These are phyloP conservation scores for Peromyscus aztecus DNA, from an alignment of 2,797 vertebrate species.

Conservation along the genomic window DNA sequence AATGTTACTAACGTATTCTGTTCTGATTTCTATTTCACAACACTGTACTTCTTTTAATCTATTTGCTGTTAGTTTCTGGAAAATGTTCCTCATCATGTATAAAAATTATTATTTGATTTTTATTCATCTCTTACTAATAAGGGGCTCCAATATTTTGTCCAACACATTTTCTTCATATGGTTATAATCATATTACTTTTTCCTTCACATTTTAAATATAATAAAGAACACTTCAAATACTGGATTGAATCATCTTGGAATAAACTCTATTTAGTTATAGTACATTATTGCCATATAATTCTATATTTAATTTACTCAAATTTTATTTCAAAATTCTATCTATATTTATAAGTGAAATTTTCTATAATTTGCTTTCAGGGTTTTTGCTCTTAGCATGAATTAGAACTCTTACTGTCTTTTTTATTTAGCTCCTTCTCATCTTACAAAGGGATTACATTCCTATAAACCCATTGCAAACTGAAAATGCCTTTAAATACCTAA, in stretches of 20 bases:
- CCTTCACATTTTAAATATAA: slow-evolving; percentile 46
- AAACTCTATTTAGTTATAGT: slow-evolving; percentile 16
- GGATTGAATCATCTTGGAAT: slow-evolving; percentile 23
- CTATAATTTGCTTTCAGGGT: slow-evolving; percentile 4
- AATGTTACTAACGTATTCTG: not conserved
- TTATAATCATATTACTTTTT: slow-evolving; percentile 46
- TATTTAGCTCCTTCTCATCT: not conserved
- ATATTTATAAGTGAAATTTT: slow-evolving; percentile 34
- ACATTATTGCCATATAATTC: not conserved
- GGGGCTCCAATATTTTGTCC: not conserved
- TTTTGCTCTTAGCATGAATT: slow-evolving; percentile 42
- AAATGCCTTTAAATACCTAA: not conserved
- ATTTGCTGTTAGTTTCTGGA: slow-evolving; percentile 21
- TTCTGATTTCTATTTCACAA: not conserved
- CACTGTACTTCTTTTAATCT: not conserved
- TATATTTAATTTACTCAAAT: slow-evolving; percentile 58
- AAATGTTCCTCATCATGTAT: not conserved
- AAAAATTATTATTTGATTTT: slow-evolving; percentile 35
- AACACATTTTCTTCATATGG: not conserved
- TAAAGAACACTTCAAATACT: slow-evolving; percentile 17
- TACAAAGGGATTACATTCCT: not conserved
- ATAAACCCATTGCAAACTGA: not conserved
- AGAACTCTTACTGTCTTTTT: not conserved
- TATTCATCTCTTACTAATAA: slow-evolving; percentile 41
- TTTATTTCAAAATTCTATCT: slow-evolving; percentile 59